These are phyloP conservation scores for Phaethornis superciliosus DNA, from an alignment of 2,113 vertebrate species.

Conservation along the genomic window DNA sequence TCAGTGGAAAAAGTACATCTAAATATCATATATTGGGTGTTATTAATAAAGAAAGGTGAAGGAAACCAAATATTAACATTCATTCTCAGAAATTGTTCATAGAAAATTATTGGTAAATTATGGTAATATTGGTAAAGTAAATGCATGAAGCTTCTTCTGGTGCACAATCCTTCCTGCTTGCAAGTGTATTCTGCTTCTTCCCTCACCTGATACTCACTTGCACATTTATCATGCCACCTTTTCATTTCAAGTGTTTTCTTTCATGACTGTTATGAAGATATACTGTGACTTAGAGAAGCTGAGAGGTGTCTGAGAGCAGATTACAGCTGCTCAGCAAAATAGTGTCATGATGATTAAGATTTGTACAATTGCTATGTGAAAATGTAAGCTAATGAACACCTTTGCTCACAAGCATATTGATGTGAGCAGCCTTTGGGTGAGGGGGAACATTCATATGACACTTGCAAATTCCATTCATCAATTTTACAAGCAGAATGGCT, in stretches of 20 bases:
- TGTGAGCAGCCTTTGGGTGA: neutral
- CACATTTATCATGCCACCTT: neutral
- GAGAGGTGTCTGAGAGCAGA: neutral
- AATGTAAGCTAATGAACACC: neutral
- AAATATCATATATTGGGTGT: rapidly evolving
- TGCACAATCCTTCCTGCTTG: neutral
- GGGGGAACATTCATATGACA: no score
- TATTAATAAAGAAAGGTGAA: neutral
- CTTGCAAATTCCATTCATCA: neutral
- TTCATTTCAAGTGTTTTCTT: neutral
- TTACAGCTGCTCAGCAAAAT: neutral
- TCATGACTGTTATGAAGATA: neutral
- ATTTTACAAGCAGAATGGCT: neutral
- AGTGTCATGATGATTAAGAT: neutral
- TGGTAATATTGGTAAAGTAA: neutral
- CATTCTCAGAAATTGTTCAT: neutral
- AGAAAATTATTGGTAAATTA: neutral
- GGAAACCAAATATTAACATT: neutral
- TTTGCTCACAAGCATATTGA: neutral
- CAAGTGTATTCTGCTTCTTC: neutral
- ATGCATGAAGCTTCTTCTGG: neutral
- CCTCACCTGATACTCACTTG: neutral
- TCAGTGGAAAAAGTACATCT: neutral
- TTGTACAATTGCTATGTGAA: neutral
- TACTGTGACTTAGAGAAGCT: neutral